Conservation (phyloP, 1,140 invertebrate species). For the Euschistus heros region DNA sequence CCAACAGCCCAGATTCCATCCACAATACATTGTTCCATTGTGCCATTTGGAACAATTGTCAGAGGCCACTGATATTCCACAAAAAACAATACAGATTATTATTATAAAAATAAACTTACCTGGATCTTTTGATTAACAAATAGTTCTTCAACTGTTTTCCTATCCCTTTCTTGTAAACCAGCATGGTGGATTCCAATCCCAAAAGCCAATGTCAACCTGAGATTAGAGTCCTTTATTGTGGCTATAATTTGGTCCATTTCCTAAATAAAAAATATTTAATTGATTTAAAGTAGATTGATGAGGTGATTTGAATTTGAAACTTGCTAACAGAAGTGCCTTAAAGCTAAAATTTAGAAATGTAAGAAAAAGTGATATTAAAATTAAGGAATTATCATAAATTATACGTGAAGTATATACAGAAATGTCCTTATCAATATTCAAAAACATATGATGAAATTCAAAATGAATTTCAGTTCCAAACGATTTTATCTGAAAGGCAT, state of each 20-base stretch:
- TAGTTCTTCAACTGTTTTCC: conserved; percentile 84
- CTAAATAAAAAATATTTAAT: conserved; percentile 18
- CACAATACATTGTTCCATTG: too few species aligned
- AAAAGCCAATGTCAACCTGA: conserved; percentile 89
- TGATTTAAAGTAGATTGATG: neutral
- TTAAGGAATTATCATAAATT: too few species aligned
- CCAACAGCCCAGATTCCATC: too few species aligned
- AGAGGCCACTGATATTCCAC: too few species aligned
- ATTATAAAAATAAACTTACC: conserved; percentile 40
- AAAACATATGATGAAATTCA: too few species aligned
- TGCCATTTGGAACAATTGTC: too few species aligned
- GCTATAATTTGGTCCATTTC: conserved; percentile 68
- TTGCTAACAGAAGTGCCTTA: neutral
- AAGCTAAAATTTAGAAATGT: neutral
- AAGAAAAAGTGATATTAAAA: neutral
- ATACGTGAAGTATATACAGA: too few species aligned
- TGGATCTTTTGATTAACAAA: conserved; percentile 97
- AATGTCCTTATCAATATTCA: too few species aligned
- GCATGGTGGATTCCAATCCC: conserved; percentile 99
- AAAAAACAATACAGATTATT: conserved; percentile 9
- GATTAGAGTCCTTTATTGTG: conserved; percentile 78
- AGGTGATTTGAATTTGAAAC: too few species aligned
- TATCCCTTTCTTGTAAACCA: conserved; percentile 82
- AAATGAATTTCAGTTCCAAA: neutral
- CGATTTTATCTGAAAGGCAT: neutral